Evolutionary conservation across 2,797 vertebrate species (phyloP).

Genomic region (Labroides dimidiatus): DNA sequence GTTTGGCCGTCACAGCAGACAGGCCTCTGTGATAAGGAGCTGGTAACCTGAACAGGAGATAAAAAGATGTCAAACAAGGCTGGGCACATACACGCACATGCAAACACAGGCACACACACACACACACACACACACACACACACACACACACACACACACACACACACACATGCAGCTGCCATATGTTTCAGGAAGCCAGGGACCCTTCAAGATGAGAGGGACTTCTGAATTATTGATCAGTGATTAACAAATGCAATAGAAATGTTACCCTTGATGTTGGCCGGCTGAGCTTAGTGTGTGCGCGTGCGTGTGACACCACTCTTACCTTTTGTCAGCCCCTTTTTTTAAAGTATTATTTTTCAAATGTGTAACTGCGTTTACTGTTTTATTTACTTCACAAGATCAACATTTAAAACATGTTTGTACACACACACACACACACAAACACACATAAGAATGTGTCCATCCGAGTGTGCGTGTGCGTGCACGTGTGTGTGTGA

Average conservation of each 20-base stretch:
- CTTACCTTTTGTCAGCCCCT: too few species aligned
- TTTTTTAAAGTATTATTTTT: too few species aligned
- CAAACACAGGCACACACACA: slow-evolving; percentile 21
- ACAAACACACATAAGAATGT: too few species aligned
- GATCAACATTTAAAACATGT: too few species aligned
- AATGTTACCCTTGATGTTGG: slow-evolving; percentile 95
- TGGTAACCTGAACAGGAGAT: slow-evolving; percentile 77
- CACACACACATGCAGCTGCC: slow-evolving; percentile 73
- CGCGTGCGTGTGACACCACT: slow-evolving; percentile 36
- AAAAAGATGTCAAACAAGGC: slow-evolving; percentile 66
- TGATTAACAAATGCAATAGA: slow-evolving; percentile 99
- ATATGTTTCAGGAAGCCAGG: slow-evolving; percentile 93
- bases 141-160: slow-evolving; percentile 19
- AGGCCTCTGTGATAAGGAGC: slow-evolving; percentile 85
- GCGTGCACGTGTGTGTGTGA: slow-evolving; percentile 38
- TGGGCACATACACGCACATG: slow-evolving; percentile 8
- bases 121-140: slow-evolving; percentile 16
- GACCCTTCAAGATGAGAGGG: slow-evolving; percentile 91
- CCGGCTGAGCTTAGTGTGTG: slow-evolving; percentile 41
- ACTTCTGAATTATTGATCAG: slow-evolving; percentile 98
- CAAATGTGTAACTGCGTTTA: too few species aligned
- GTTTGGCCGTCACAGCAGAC: slow-evolving; percentile 49
- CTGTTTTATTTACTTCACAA: too few species aligned
- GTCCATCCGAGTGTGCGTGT: slow-evolving; percentile 12
- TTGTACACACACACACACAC: too few species aligned